Conservation (phyloP, 2,113 vertebrate genomes). For the Ageneiosus marmoratus region DNA sequence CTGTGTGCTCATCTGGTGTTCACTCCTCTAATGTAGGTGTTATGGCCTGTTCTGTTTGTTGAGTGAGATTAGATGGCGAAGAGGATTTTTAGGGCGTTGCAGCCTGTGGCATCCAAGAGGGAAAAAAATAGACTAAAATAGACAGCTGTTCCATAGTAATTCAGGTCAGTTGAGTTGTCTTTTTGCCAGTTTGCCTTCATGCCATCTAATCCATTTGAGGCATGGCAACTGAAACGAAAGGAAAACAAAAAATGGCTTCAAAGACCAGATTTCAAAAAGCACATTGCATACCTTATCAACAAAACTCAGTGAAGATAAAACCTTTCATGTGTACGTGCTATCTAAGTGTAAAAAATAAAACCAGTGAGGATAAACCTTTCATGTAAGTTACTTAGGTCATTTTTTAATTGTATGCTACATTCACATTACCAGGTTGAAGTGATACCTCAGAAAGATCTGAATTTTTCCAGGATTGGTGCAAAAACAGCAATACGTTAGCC, state of each 20-base stretch:
- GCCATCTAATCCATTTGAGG: background rate
- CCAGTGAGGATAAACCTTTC: background rate
- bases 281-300: background rate
- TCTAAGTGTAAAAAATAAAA: background rate
- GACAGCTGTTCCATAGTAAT: slow-evolving; percentile 15
- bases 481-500: background rate
- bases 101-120: too few species aligned
- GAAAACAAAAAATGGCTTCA: background rate
- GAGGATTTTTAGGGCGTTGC: slow-evolving; percentile 5
- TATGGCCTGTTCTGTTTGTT: slow-evolving; percentile 21
- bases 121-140: background rate
- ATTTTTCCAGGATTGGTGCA: background rate
- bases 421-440: background rate
- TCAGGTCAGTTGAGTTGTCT: background rate
- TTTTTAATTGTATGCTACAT: background rate
- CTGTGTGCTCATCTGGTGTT: slow-evolving; percentile 31
- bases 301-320: background rate
- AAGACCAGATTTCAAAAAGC: background rate
- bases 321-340: background rate
- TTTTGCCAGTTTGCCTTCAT: slow-evolving; percentile 13
- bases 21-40: slow-evolving; percentile 36
- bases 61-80: slow-evolving; percentile 19
- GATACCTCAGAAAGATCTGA: background rate
- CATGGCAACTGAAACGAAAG: background rate
- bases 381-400: background rate